Evolutionary conservation across 2,888 invertebrate species (phyloP), one percentile per base, ranked within the genome.

Genomic region (Clivina fossor): DNA sequence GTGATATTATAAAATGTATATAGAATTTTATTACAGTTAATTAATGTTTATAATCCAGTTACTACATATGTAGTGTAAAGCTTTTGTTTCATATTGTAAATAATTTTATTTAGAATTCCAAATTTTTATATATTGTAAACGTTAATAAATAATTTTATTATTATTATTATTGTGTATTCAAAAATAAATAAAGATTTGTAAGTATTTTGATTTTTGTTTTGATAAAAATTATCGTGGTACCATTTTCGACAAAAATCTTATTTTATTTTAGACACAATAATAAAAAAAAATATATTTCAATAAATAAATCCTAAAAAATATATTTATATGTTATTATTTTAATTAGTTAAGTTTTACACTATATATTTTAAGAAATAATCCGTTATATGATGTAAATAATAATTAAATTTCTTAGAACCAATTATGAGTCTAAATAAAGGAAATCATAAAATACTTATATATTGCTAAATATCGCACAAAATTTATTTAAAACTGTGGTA

Each of bases 1-100:
- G 53, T 49, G 49, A 49, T 49, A 49, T 49, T 38, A 53, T 32
- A 44, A 26, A 44, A 53, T 53, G 53, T 53, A 53, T 15, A 53
- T 53, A 53, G 15, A 48, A 43, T 53, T 53, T 44, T 43, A 44
- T 44, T 35, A 53, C 33, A 35, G 24, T 33, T 53, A 9, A 49
- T 30, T 32, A 49, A 26, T 22, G 47, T 19, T 28, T 33, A 26
- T 38, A 40, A 38, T 30, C 11, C 38, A 38, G 30, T 38, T 30
- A 30, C 11, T 49, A 49, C 40, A 40, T 32, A 44, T 53, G 53
- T 53, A 53, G 44, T 53, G 35, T 44, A 53, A 44, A 53, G 28
- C 35, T 37, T 30, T 33, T 43, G 35, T 44, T 28, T 40, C 30
- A 44, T 53, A 44, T 11, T 35, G 35, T 43, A 53, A 35, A 44